Evolutionary conservation across 2,888 invertebrate species (phyloP).

Genomic region (Drosophila stalkeri): DNA sequence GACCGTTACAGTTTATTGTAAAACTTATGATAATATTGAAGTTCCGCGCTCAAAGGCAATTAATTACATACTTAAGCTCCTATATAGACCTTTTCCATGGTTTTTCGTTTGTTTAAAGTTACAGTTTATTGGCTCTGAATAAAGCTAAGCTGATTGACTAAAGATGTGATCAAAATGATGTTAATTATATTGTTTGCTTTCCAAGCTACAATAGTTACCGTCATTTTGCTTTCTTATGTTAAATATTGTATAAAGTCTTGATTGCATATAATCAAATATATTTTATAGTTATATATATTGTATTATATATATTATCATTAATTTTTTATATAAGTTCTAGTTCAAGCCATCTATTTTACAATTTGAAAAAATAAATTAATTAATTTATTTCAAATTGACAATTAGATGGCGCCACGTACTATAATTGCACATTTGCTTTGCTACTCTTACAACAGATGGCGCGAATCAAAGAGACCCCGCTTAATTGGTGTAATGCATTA

Average conservation of each 20-base stretch:
- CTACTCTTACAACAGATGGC: constrained; percentile 15
- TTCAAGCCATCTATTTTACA: not conserved
- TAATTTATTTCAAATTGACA: not conserved
- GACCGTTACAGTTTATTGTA: constrained; percentile 59
- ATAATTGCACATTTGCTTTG: not conserved
- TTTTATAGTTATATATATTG: too few relatives aligned
- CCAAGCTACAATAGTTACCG: not conserved
- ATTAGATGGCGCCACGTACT: not conserved
- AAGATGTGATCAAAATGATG: not conserved
- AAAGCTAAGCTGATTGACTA: not conserved
- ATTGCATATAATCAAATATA: too few relatives aligned
- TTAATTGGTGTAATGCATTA: not conserved
- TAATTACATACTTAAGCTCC: constrained; percentile 34
- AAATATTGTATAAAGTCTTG: too few relatives aligned
- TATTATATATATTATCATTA: too few relatives aligned
- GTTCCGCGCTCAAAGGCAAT: constrained; percentile 43
- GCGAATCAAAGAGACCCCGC: not conserved
- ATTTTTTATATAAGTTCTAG: not conserved
- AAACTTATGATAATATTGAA: constrained; percentile 41
- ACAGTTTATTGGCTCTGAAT: not conserved
- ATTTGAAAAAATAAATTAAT: not conserved
- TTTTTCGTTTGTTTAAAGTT: constrained; percentile 20
- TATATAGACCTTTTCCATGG: not conserved
- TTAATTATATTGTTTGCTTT: not conserved
- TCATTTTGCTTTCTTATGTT: not conserved